phyloP scores from a whole-genome alignment of 2,888 invertebrate species.

The Melipona beecheii region DNA sequence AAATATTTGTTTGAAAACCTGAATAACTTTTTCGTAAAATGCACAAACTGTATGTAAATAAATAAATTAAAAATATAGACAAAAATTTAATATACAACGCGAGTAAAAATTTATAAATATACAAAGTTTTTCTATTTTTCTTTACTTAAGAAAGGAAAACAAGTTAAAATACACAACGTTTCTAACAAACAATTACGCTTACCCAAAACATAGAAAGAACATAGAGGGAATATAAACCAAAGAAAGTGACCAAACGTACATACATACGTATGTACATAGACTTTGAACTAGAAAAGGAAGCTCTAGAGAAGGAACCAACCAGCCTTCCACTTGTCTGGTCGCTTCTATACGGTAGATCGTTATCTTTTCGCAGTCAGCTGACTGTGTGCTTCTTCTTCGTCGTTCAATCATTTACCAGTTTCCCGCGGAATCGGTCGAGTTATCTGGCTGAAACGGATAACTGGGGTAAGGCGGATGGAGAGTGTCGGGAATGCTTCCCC shows the following conservation, averaged over 20 bases:
- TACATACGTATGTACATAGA: neutral
- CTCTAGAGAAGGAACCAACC: neutral
- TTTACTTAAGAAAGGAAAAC: too few relatives aligned
- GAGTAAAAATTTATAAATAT: too few relatives aligned
- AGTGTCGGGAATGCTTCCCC: constrained; percentile 43
- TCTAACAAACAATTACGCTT: too few relatives aligned
- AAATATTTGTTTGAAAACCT: too few relatives aligned
- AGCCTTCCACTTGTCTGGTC: constrained; percentile 9
- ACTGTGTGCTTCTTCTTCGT: constrained; percentile 55
- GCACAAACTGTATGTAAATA: too few relatives aligned
- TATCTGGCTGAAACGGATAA: constrained; percentile 21
- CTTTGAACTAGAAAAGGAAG: neutral
- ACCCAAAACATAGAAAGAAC: too few relatives aligned
- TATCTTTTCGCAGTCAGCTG: constrained; percentile 63
- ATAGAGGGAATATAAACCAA: neutral
- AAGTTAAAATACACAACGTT: too few relatives aligned
- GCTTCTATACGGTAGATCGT: constrained; percentile 60
- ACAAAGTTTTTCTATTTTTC: too few relatives aligned
- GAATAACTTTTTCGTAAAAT: too few relatives aligned
- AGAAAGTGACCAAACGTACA: constrained; percentile 23
- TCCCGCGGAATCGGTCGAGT: constrained; percentile 35
- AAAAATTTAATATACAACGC: too few relatives aligned
- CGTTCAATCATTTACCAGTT: constrained; percentile 71
- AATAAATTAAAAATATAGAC: too few relatives aligned
- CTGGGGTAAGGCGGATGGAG: constrained; percentile 37